Base-by-base conservation (phyloP, 1,140 invertebrate species). In the Aphaenogaster ashmeadi region DNA sequence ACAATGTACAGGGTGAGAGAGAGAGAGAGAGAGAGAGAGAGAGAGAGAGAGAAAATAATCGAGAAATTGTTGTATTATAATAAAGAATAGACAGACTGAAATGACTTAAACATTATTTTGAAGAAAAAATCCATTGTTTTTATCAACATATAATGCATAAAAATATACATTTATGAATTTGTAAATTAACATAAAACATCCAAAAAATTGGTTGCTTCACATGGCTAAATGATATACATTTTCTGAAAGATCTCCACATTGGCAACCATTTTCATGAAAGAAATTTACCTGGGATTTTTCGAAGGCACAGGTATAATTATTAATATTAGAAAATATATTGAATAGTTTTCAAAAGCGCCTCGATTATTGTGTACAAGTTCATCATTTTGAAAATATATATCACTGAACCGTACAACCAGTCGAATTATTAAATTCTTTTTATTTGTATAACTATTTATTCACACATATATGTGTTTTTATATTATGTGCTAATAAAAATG, bases 141-240 rank as follows among this genome's bases (percentile, higher is more conserved):
- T 62, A 62, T 62, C 36, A 62, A 8, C 58, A 36, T 62, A 60
- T 56, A 56, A 56, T 21, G 27, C 27, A 62, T n/a, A 62, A 62
- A 62, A 21, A 62, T 58, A 27, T 27, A 58, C 54, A 56, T 56
- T 54, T 56, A 27, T 58, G n/a, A 58, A 58, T 4, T 58, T 58
- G 21, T 13, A 58, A 58, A 58, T 58, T 9, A 27, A 11, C 56
- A 27, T 58, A 27, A 58, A 58, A 18, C 1, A 58, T 0, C 2
- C 0, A 21, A 58, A 58, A 58, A 58, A 58, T 58, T 8, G 8
- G 3, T 27, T 58, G 8, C 21, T 27, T 27, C 27, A 21, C 3
- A 21, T 58, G n/a, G 11, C 56, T 58, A 1, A 58, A 18, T 58
- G 9, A 21, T 58, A 58, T 58, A 58, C 27, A 3, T 21, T 56